Evolutionary conservation across 1,140 invertebrate species (phyloP), one percentile per base, ranked within the genome.

Genomic region (Meloidogyne hapla): DNA sequence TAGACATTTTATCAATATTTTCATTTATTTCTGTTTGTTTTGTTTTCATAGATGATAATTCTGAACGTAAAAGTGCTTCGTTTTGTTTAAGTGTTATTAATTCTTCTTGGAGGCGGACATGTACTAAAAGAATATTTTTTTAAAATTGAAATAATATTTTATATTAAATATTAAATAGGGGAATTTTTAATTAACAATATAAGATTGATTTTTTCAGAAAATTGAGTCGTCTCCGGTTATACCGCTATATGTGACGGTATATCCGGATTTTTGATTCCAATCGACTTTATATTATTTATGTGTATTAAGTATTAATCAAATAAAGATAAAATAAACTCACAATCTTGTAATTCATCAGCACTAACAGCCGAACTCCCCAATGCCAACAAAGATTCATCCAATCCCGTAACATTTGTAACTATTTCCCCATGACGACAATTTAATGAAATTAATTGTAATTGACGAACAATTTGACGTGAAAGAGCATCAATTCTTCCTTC

Each of bases 31-130:
- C 78, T n/a, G 63, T 61, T 23, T 79, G 78, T 40, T 77, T 80
- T 66, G 23, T 56, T 15, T 28, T 73, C 63, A 76, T 80, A 48
- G 61, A 63, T n/a, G n/a, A 75, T 33, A 80, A 25, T 72, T 80
- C 79, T 13, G 72, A 45, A 21, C 66, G 21, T 33, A 80, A 62
- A 18, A 78, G 25, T 15, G 38, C 25, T 26, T 81, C 63, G 21
- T 61, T 66, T 21, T 69, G 33, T 68, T 76, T 69, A 18, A 81
- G 40, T 23, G 45, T 56, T 8, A 80, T 81, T 28, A 80, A 64
- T 38, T 80, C 79, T 74, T 80, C 79, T 62, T 80, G 79, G 5
- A 80, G 74, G 9, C 79, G 64, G 13, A 80, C 69, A 66, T 80
- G 79, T 38, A 80, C 79, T 80, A 12, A 81, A 81, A 79, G 12